Evolutionary conservation across 2,113 vertebrate species (phyloP), one percentile per base, ranked within the genome.

Genomic region (Scomber scombrus): DNA sequence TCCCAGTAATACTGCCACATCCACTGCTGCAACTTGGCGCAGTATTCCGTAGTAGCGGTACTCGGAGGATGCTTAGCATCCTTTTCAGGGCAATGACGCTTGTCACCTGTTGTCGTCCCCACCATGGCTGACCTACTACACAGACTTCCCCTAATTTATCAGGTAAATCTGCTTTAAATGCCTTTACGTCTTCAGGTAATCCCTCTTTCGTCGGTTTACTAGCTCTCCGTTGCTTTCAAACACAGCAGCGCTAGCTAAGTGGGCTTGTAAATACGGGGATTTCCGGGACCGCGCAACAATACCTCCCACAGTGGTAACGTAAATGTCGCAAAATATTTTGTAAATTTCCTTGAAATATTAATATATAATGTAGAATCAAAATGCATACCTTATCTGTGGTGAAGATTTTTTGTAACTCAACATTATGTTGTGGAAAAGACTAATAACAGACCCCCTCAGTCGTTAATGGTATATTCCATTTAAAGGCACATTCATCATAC

Each of bases 1-100:
- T 96, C 95, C 91, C 96, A 97, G 94, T 98, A 96, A 58, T 96
- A 96, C 85, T 96, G 96, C 97, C 97, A 98, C 64, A 98, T 96
- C 97, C 97, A 98, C 75, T 95, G 95, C 92, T 97, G 97, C 75
- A 98, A 92, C 69, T 94, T 92, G 54, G 91, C 93, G 62, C 97
- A 96, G 90, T 98, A 98, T 61, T 97, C 96, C 21, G 93, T 95
- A 0, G 91, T 90, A 12, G 79, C 82, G 10, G 54, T 54, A 16
- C 43, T 55, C 16, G 51, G 60, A 1, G 65, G 63, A 51, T 26
- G 19, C 6, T 82, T 67, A 2, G 40, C 31, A 18, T 76, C 46
- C 1, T 10, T 62, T 49, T 86, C 55, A 3, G 71, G 23, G 13
- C 49, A 56, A 9, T 5, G 63, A 23, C 51, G 51, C n/a, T 5